Evolutionary conservation across 2,797 vertebrate genomes (phyloP).

Genomic region (Rhinichthys osculus): DNA sequence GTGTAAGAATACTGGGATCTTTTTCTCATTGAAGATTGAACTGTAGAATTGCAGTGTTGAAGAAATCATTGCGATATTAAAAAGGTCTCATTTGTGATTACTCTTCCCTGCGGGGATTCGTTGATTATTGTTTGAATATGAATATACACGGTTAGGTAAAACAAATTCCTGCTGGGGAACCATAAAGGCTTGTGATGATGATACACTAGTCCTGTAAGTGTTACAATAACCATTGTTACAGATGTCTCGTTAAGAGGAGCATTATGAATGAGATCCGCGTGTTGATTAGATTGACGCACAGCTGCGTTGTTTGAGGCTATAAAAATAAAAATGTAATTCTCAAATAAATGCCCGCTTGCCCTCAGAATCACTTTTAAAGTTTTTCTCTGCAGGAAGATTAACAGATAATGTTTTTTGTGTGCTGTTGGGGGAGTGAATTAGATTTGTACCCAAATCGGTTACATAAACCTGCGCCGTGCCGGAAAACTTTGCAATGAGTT

Average conservation of each 20-base stretch:
- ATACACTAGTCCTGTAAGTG: not conserved
- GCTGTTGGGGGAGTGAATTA: constrained; percentile 23
- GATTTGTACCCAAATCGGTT: constrained; percentile 31
- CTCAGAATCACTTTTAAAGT: constrained; percentile 30
- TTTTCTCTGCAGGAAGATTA: constrained; percentile 30
- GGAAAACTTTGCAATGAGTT: constrained; percentile 27
- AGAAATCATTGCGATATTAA: not conserved
- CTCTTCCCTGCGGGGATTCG: not conserved
- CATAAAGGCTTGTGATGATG: not conserved
- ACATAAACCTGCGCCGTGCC: constrained; percentile 7
- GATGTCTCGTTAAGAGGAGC: constrained; percentile 21
- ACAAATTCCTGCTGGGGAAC: not conserved
- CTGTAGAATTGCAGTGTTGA: not conserved
- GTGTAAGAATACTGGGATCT: not conserved
- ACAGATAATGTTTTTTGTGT: constrained; percentile 34
- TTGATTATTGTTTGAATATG: constrained; percentile 15
- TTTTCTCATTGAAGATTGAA: not conserved
- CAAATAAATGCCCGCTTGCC: constrained; percentile 12
- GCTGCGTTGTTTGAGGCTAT: constrained; percentile 18
- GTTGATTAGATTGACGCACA: constrained; percentile 16
- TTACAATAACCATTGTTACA: constrained; percentile 15
- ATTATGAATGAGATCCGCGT: constrained; percentile 1
- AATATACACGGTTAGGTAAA: constrained; percentile 2
- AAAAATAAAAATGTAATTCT: constrained; percentile 6
- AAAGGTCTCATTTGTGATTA: constrained; percentile 1